Conservation (phyloP, 2,888 invertebrate genomes). For the Acleris holmiana region DNA sequence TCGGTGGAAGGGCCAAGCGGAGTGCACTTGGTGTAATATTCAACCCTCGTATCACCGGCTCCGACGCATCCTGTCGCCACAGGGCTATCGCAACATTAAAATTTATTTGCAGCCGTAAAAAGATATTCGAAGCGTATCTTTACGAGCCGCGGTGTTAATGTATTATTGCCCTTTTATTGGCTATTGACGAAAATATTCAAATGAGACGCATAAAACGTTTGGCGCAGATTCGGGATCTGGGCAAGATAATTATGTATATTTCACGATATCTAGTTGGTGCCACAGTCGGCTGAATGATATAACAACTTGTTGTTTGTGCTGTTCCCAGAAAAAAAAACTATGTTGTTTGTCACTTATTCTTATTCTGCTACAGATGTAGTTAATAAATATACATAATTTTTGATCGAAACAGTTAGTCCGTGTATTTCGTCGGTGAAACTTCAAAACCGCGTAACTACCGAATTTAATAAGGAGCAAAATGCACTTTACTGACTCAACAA, state of each 20-base stretch:
- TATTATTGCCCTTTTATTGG: slow-evolving; percentile 32
- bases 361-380: too few species aligned
- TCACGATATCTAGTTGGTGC: not conserved
- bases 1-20: slow-evolving; percentile 27
- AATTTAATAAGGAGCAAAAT: too few species aligned
- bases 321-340: too few species aligned
- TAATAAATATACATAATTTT: too few species aligned
- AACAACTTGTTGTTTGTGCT: too few species aligned
- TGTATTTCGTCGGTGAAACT: too few species aligned
- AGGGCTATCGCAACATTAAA: slow-evolving; percentile 49
- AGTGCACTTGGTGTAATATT: slow-evolving; percentile 52
- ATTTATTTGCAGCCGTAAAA: slow-evolving; percentile 33
- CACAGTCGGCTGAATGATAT: not conserved
- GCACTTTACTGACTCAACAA: too few species aligned
- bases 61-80: slow-evolving; percentile 69
- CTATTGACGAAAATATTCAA: slow-evolving; percentile 24
- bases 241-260: not conserved
- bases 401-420: too few species aligned
- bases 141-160: slow-evolving; percentile 26
- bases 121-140: slow-evolving; percentile 33
- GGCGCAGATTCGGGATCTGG: slow-evolving; percentile 11
- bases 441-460: too few species aligned
- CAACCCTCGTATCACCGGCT: slow-evolving; percentile 63
- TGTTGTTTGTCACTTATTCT: too few species aligned
- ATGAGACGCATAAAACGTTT: slow-evolving; percentile 19